phyloP scores from a whole-genome alignment of 2,888 invertebrate genomes.

The Tetragnatha montana region DNA sequence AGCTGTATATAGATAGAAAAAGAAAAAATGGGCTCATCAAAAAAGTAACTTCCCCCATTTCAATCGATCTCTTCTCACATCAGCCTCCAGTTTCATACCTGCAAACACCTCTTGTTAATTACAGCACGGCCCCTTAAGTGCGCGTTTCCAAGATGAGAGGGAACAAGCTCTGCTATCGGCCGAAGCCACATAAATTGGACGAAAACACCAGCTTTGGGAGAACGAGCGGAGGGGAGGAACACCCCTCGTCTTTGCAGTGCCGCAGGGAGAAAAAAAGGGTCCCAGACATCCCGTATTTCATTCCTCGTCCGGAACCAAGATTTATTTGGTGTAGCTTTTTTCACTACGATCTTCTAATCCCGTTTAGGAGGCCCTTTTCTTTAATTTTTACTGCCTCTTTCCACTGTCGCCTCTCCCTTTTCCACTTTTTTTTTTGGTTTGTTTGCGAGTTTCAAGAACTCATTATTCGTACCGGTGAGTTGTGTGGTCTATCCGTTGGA shows the following conservation, averaged over 20 bases:
- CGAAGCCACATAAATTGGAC: slow-evolving; percentile 59
- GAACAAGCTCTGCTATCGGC: slow-evolving; percentile 21
- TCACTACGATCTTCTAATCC: slow-evolving; percentile 64
- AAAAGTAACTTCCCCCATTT: no score
- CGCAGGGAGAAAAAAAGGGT: slow-evolving; percentile 51
- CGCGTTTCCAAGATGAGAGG: neutral
- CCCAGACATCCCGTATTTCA: slow-evolving; percentile 41
- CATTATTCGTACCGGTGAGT: slow-evolving; percentile 61
- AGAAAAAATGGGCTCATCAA: no score
- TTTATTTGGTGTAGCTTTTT: slow-evolving; percentile 67
- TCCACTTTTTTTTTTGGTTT: slow-evolving; percentile 5
- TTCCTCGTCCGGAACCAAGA: slow-evolving; percentile 29
- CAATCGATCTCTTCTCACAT: neutral
- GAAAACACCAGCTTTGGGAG: slow-evolving; percentile 43
- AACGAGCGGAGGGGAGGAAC: neutral
- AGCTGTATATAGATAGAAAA: no score
- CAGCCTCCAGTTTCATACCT: neutral
- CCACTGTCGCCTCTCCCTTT: slow-evolving; percentile 7
- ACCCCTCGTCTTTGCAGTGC: slow-evolving; percentile 52
- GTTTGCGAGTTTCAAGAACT: slow-evolving; percentile 40
- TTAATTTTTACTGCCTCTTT: slow-evolving; percentile 7
- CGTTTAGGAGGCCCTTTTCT: slow-evolving; percentile 35
- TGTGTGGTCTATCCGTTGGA: slow-evolving; percentile 27
- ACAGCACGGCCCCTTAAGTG: neutral
- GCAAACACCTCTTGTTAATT: slow-evolving; percentile 11